Evolutionary conservation across 30 jellyfish, hydroid and myxozoan species (phyloP).

Genomic region (Sanderia malayensis): DNA sequence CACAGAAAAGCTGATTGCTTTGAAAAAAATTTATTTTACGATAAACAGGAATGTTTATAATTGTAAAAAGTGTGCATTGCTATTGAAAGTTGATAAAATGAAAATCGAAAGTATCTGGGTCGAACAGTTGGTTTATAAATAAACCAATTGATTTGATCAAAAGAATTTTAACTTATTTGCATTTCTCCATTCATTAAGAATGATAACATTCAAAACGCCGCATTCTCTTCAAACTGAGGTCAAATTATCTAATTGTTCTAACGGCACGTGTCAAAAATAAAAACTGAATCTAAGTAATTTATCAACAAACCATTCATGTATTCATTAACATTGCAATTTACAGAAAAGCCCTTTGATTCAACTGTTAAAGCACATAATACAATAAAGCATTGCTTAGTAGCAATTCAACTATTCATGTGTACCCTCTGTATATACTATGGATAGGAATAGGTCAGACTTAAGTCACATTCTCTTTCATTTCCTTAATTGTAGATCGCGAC

Average conservation of each 20-base stretch:
- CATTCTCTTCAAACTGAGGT: slow-evolving; percentile 47
- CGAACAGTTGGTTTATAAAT: slow-evolving; percentile 37
- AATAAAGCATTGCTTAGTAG: too few species aligned
- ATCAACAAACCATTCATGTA: not conserved
- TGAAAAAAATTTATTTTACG: too few species aligned
- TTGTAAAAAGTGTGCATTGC: too few species aligned
- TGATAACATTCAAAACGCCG: not conserved
- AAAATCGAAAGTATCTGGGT: slow-evolving; percentile 36
- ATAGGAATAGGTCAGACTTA: too few species aligned
- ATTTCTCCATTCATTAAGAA: slow-evolving; percentile 4
- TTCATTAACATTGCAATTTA: not conserved
- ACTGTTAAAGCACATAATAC: too few species aligned
- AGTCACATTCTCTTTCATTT: too few species aligned
- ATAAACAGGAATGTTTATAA: too few species aligned
- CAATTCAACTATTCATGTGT: too few species aligned
- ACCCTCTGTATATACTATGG: too few species aligned
- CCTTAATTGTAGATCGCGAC: too few species aligned
- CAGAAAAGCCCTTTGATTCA: too few species aligned
- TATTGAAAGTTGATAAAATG: not conserved
- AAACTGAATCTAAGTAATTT: not conserved
- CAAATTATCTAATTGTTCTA: slow-evolving; percentile 22
- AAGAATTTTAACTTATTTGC: not conserved
- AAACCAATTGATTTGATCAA: not conserved
- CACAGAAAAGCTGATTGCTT: too few species aligned
- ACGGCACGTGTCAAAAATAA: slow-evolving; percentile 52